Conservation (phyloP, 1,140 invertebrate genomes). For the Phymorhynchus buccinoides region DNA sequence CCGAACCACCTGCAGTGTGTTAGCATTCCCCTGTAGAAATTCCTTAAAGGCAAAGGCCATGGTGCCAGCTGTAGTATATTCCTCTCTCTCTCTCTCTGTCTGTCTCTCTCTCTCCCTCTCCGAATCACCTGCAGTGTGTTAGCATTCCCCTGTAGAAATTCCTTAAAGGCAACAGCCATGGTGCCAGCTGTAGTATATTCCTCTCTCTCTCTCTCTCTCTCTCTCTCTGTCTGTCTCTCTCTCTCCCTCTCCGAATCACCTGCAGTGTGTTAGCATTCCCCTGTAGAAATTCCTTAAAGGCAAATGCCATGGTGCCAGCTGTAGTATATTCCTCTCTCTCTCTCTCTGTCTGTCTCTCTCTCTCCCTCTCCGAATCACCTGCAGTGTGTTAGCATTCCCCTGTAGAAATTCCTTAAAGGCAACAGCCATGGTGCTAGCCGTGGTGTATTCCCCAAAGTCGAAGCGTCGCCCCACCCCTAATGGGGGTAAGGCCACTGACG, state of each 20-base stretch:
- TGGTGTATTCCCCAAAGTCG: background rate
- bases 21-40: too few species aligned
- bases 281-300: too few species aligned
- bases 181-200: background rate
- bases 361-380: background rate
- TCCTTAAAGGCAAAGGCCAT: too few species aligned
- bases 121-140: background rate
- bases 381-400: background rate
- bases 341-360: background rate
- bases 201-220: background rate
- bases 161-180: background rate
- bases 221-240: too few species aligned
- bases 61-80: too few species aligned
- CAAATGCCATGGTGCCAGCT: too few species aligned
- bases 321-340: too few species aligned
- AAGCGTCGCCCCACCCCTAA: slow-evolving; percentile 15
- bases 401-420: slow-evolving; percentile 9
- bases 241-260: too few species aligned
- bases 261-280: too few species aligned
- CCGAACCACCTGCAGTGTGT: too few species aligned
- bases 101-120: too few species aligned
- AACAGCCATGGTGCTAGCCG: background rate
- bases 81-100: background rate
- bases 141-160: background rate
- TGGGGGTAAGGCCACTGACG: slow-evolving; percentile 5